phyloP scores from a whole-genome alignment of 35 echinoderm and acorn worm species.

The Acanthaster planci region DNA sequence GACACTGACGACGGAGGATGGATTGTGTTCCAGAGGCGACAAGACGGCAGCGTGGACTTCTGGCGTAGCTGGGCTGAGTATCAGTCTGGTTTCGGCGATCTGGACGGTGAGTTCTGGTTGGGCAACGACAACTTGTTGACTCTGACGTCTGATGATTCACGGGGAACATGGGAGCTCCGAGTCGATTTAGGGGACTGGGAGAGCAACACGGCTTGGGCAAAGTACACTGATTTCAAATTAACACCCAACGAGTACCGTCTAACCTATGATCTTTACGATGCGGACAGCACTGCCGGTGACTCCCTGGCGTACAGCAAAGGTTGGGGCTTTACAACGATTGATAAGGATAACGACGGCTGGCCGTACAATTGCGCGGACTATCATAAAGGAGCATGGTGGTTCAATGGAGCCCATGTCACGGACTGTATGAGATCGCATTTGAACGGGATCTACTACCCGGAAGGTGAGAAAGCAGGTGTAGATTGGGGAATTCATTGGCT shows the following conservation, averaged over 20 bases:
- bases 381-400: not conserved
- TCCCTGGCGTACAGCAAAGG: not conserved
- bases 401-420: not conserved
- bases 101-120: conserved; percentile 48
- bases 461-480: too few relatives aligned
- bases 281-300: not conserved
- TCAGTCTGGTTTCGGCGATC: conserved; percentile 40
- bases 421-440: not conserved
- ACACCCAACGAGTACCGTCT: not conserved
- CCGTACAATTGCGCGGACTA: not conserved
- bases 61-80: conserved; percentile 23
- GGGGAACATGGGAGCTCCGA: conserved; percentile 24
- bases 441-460: not conserved
- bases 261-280: not conserved
- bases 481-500: not conserved
- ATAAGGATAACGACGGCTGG: not conserved
- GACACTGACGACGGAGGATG: not conserved
- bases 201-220: not conserved
- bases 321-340: not conserved
- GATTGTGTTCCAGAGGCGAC: conserved; percentile 43
- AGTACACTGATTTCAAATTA: conserved; percentile 9
- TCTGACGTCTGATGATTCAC: not conserved
- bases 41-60: conserved; percentile 44
- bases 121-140: conserved; percentile 34
- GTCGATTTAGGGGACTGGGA: conserved; percentile 43